Conservation (phyloP, 2,888 invertebrate species). For the Torymus auratus region DNA sequence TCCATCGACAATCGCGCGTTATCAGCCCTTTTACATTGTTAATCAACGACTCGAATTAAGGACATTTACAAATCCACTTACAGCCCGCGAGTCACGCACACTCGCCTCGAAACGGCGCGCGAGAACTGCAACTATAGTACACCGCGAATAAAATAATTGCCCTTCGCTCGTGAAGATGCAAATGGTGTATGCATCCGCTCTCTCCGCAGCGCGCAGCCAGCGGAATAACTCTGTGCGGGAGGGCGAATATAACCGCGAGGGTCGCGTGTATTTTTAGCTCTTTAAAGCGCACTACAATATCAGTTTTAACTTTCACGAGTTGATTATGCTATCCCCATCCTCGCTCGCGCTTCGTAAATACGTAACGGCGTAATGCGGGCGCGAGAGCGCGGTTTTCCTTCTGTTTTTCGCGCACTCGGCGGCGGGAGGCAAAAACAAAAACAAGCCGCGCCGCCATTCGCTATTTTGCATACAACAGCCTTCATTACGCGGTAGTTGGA, state of each 20-base stretch:
- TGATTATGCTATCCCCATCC: constrained; percentile 28
- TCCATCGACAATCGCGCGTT: too few species aligned
- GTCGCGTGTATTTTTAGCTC: constrained; percentile 39
- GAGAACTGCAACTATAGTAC: not conserved
- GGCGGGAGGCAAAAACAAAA: constrained; percentile 20
- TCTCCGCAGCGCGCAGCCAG: not conserved
- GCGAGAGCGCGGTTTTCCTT: constrained; percentile 7
- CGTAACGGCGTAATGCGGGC: constrained; percentile 22
- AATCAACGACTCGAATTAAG: too few species aligned
- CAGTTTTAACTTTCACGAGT: constrained; percentile 44
- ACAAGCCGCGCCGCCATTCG: constrained; percentile 8
- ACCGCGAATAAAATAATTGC: not conserved
- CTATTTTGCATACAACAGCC: constrained; percentile 43
- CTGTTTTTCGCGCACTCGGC: constrained; percentile 25
- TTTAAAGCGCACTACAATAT: constrained; percentile 40
- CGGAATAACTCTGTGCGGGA: not conserved
- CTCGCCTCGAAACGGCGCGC: too few species aligned
- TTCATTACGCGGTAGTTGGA: constrained; percentile 39
- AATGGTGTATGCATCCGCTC: not conserved
- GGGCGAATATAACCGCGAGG: constrained; percentile 1
- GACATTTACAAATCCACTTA: too few species aligned
- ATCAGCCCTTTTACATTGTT: too few species aligned
- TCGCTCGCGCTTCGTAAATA: constrained; percentile 22
- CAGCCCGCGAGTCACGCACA: too few species aligned
- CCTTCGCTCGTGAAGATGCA: not conserved